Percentiles rank a stretch among this genome's conserved stretches.
Conservation (phyloP, 2,888 invertebrate species). For the Koerneria pararmatus region DNA sequence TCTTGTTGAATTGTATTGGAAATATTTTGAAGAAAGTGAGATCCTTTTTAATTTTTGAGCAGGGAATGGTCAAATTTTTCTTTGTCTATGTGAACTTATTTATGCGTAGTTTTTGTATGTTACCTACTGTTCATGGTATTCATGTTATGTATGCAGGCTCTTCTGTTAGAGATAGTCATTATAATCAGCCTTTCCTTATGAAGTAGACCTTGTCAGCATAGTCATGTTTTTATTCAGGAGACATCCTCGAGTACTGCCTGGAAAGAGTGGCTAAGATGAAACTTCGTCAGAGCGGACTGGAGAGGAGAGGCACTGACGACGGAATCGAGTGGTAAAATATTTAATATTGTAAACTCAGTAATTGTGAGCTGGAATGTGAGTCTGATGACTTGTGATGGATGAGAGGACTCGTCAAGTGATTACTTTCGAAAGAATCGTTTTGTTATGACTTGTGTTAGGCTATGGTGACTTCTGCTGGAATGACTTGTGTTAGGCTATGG, state of each 20-base stretch:
- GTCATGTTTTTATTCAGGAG: constrained; percentile 33
- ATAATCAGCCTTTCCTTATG: too few relatives aligned
- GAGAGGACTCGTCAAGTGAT: not conserved
- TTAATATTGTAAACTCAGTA: too few relatives aligned
- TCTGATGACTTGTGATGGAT: not conserved
- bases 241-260: constrained; percentile 38
- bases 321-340: constrained; percentile 43
- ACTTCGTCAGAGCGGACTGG: constrained; percentile 30
- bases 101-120: too few relatives aligned
- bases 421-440: not conserved
- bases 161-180: too few relatives aligned
- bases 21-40: too few relatives aligned
- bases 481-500: not conserved
- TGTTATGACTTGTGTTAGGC: not conserved
- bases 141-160: too few relatives aligned
- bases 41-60: too few relatives aligned
- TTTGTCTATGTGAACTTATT: too few relatives aligned
- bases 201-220: too few relatives aligned
- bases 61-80: too few relatives aligned
- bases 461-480: not conserved
- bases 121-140: too few relatives aligned
- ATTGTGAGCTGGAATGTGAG: not conserved
- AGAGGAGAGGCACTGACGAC: constrained; percentile 22
- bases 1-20: too few relatives aligned
- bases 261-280: constrained; percentile 40